Evolutionary conservation across 2,797 vertebrate genomes (phyloP), one percentile per base, ranked within the genome.

Genomic region (Echiichthys vipera): DNA sequence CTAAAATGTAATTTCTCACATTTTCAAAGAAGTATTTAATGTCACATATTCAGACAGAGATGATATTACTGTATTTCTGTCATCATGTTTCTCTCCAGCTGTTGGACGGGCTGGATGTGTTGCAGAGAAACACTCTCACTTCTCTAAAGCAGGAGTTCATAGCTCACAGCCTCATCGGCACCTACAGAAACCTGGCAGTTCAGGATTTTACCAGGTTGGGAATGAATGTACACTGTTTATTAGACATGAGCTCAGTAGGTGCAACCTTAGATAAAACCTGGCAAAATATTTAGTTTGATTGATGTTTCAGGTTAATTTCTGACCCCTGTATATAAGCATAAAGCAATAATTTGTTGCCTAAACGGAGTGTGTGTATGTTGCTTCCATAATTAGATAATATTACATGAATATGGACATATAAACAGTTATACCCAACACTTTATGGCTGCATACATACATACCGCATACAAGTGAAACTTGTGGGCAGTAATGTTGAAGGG

Each of bases 141-240:
- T 5, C 74, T 24, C 59, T 93, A 13, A 93, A 95, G 85, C 82
- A 91, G 89, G 89, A 93, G 27, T 95, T 95, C 42, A 32, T 95
- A 9, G 92, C 92, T 61, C 82, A 88, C 42, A 91, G 71, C 18
- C n/a, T 96, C 63, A 83, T 91, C 9, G 65, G 89, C 50, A 56
- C 78, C 27, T 93, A 91, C 83, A 91, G 25, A 18, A 94, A 95
- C 87, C 86, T 95, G 51, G 94, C 94, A 2, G 85, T 82, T 20
- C 59, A 91, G 37, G 85, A 95, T 57, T 93, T 95, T 25, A 81
- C 40, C 76, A 94, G 89, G 95, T 95, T 47, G 47, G 81, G 12
- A 51, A 30, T 13, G 3, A 68, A 29, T 36, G 4, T 29, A 5
- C 29, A 65, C 32, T 30, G 30, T 55, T 13, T 5, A 6, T 15